phyloP scores from a whole-genome alignment of 2,888 invertebrate genomes.

The Drosophila dives region DNA sequence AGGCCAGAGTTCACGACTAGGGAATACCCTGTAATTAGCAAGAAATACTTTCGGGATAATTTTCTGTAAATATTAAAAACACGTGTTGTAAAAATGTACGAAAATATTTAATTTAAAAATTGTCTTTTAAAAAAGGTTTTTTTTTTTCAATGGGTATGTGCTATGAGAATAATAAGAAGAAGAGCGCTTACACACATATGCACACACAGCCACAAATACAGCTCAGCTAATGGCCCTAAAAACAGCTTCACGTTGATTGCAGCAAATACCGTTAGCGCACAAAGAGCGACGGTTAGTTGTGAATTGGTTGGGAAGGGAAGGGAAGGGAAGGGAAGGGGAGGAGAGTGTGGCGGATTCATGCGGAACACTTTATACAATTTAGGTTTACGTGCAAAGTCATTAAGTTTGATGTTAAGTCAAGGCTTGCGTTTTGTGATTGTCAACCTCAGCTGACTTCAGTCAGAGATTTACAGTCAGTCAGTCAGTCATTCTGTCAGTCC shows the following conservation, averaged over 20 bases:
- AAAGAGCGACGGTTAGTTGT: background rate
- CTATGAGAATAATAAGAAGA: constrained; percentile 1
- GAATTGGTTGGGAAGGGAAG: background rate
- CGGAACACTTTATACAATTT: constrained; percentile 66
- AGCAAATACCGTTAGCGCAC: constrained; percentile 33
- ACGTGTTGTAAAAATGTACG: constrained; percentile 1
- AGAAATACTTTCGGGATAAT: background rate
- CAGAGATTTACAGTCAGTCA: constrained; percentile 62
- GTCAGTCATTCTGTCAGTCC: constrained; percentile 3
- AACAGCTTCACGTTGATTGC: constrained; percentile 66
- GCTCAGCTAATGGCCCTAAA: constrained; percentile 56
- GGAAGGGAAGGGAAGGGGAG: background rate
- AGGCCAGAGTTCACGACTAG: background rate
- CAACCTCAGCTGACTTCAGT: constrained; percentile 49
- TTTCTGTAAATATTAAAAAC: background rate
- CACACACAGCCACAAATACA: background rate
- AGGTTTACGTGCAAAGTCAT: constrained; percentile 75
- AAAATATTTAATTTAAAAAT: background rate
- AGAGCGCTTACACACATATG: background rate
- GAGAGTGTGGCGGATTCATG: background rate
- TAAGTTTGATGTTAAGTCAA: constrained; percentile 69
- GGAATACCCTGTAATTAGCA: background rate
- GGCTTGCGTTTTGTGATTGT: constrained; percentile 37
- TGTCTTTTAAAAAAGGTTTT: no score
- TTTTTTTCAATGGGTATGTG: background rate